Conservation (phyloP, 2,113 vertebrate genomes). For the Seriola quinqueradiata region DNA sequence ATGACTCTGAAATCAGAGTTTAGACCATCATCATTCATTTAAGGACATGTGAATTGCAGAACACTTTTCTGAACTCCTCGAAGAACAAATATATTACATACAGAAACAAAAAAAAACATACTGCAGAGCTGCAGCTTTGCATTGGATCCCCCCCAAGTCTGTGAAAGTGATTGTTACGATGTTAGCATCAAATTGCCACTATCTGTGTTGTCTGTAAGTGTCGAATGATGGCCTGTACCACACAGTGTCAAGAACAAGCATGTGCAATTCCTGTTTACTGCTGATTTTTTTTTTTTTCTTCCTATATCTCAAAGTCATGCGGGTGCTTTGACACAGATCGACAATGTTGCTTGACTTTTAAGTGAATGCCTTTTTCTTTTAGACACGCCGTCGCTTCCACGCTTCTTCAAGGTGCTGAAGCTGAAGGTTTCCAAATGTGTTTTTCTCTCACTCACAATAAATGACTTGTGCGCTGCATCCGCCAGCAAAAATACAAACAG, state of each 20-base stretch:
- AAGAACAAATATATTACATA: constrained; percentile 11
- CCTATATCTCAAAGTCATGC: constrained; percentile 32
- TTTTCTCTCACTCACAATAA: constrained; percentile 49
- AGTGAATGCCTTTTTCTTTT: constrained; percentile 45
- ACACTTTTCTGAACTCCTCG: constrained; percentile 1
- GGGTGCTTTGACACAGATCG: constrained; percentile 54
- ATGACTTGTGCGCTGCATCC: constrained; percentile 25
- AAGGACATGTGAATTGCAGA: neutral
- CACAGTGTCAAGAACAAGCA: constrained; percentile 41
- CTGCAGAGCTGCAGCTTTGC: constrained; percentile 6
- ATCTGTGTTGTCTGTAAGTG: constrained; percentile 29
- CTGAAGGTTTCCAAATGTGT: constrained; percentile 50
- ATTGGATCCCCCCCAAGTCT: neutral
- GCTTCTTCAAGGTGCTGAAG: constrained; percentile 34
- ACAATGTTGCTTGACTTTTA: constrained; percentile 53
- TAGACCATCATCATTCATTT: constrained; percentile 1
- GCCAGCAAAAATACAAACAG: constrained; percentile 8
- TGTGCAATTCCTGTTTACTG: constrained; percentile 42
- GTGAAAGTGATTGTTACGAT: neutral
- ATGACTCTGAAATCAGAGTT: constrained; percentile 16
- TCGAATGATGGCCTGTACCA: constrained; percentile 30
- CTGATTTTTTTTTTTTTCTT: constrained; percentile 8
- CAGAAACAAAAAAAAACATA: constrained; percentile 18
- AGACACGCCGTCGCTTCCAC: constrained; percentile 32
- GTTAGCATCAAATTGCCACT: constrained; percentile 20